A percentile compares a stretch with the other conserved stretches of the same genome.
phyloP scores from a whole-genome alignment of 2,113 vertebrate species.

The Dipodomys merriami region DNA sequence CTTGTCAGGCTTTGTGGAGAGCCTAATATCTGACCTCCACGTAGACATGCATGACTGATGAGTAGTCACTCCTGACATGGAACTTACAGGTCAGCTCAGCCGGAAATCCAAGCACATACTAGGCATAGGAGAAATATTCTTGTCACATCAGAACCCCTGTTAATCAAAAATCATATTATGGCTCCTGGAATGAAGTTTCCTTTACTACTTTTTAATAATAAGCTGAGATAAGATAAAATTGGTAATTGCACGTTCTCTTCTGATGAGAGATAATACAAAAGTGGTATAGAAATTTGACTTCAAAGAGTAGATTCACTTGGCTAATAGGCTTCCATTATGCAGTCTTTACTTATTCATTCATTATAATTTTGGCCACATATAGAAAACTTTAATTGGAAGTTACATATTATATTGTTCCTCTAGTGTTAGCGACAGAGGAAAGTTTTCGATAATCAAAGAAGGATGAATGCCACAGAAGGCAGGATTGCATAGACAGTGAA shows the following conservation, averaged over 20 bases:
- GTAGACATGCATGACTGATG: constrained; percentile 67
- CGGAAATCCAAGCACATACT: constrained; percentile 81
- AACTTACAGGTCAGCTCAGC: constrained; percentile 84
- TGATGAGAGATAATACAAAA: constrained; percentile 89
- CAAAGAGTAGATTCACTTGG: constrained; percentile 88
- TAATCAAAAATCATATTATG: constrained; percentile 93
- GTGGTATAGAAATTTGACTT: constrained; percentile 89
- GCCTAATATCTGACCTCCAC: constrained; percentile 24
- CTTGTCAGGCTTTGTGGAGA: background rate
- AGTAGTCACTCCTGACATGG: constrained; percentile 61
- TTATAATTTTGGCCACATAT: constrained; percentile 85
- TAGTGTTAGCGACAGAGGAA: constrained; percentile 81
- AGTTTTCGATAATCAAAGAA: constrained; percentile 85
- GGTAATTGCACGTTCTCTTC: constrained; percentile 90
- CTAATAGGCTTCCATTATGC: constrained; percentile 90
- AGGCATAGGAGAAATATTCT: constrained; percentile 90
- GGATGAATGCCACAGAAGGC: constrained; percentile 72
- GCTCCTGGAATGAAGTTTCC: constrained; percentile 89
- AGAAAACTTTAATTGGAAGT: constrained; percentile 90
- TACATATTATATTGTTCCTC: constrained; percentile 86
- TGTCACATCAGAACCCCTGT: constrained; percentile 91
- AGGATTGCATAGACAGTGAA: constrained; percentile 15
- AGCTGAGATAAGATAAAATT: constrained; percentile 90
- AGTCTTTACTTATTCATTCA: constrained; percentile 87
- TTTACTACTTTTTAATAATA: constrained; percentile 89